Percentiles rank a stretch among this genome's conserved stretches.
phyloP scores from a whole-genome alignment of 2,888 invertebrate genomes.

The Panorpa germanica region DNA sequence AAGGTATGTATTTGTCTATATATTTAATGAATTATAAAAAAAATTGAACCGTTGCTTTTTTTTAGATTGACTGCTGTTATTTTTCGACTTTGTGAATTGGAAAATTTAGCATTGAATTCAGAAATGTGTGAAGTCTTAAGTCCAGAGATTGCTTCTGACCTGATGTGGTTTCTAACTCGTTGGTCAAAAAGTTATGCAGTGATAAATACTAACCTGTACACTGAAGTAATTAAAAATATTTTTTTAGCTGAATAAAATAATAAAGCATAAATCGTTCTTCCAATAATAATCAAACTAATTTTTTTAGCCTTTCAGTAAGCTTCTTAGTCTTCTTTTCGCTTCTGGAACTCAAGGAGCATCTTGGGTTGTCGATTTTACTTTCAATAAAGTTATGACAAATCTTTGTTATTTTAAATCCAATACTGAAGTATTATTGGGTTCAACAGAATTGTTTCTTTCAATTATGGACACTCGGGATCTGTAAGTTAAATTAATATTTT shows the following conservation, averaged over 20 bases:
- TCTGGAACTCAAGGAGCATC: constrained; percentile 41
- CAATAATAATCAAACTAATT: constrained; percentile 6
- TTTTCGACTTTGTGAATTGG: constrained; percentile 42
- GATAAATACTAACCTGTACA: constrained; percentile 18
- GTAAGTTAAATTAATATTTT: constrained; percentile 25
- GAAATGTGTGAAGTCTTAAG: constrained; percentile 41
- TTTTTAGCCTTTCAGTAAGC: constrained; percentile 34
- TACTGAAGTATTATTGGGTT: constrained; percentile 36
- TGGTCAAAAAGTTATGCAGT: constrained; percentile 37
- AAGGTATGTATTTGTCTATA: no score
- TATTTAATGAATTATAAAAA: constrained; percentile 14
- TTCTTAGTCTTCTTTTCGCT: constrained; percentile 40
- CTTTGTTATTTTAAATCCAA: constrained; percentile 41
- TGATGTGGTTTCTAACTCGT: constrained; percentile 47
- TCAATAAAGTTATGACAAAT: constrained; percentile 43
- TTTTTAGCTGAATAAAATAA: no score
- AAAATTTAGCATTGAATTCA: constrained; percentile 37
- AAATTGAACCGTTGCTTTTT: constrained; percentile 19
- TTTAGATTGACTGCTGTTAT: constrained; percentile 38
- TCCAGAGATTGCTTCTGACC: constrained; percentile 45
- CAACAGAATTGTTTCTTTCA: constrained; percentile 35
- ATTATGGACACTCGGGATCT: constrained; percentile 30
- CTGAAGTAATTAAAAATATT: constrained; percentile 22
- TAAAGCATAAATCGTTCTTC: constrained; percentile 12
- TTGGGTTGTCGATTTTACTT: constrained; percentile 40